A percentile compares a stretch with the other conserved stretches of the same genome.
phyloP scores from a whole-genome alignment of 2,888 invertebrate species.

The Tipula vernalis region DNA sequence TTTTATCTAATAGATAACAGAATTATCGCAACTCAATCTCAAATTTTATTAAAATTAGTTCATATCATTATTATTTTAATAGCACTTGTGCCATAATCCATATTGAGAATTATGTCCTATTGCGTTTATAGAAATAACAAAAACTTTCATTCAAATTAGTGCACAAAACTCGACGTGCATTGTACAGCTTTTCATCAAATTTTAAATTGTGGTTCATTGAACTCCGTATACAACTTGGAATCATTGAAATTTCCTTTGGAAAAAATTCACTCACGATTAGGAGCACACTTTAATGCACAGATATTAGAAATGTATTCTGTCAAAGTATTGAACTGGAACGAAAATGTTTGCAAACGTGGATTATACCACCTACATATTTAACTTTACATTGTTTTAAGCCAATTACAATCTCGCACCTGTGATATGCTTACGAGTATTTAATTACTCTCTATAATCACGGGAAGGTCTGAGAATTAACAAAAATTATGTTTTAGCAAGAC shows the following conservation, averaged over 20 bases:
- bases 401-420: not conserved
- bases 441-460: not conserved
- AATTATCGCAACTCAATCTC: not conserved
- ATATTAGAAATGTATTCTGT: not conserved
- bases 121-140: too few species aligned
- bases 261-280: not conserved
- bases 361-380: not conserved
- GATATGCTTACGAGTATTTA: not conserved
- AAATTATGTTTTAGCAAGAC: not conserved
- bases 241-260: not conserved
- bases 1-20: not conserved
- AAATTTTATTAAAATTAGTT: not conserved
- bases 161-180: not conserved
- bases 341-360: not conserved
- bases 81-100: not conserved
- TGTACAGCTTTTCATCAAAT: not conserved
- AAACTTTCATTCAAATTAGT: not conserved
- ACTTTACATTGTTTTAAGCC: not conserved
- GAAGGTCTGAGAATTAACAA: not conserved
- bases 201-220: not conserved
- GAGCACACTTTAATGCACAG: not conserved
- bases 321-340: not conserved
- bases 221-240: not conserved
- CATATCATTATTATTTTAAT: not conserved
- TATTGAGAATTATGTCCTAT: not conserved